phyloP scores from a whole-genome alignment of 2,113 vertebrate species.

The Epinephelus moara region DNA sequence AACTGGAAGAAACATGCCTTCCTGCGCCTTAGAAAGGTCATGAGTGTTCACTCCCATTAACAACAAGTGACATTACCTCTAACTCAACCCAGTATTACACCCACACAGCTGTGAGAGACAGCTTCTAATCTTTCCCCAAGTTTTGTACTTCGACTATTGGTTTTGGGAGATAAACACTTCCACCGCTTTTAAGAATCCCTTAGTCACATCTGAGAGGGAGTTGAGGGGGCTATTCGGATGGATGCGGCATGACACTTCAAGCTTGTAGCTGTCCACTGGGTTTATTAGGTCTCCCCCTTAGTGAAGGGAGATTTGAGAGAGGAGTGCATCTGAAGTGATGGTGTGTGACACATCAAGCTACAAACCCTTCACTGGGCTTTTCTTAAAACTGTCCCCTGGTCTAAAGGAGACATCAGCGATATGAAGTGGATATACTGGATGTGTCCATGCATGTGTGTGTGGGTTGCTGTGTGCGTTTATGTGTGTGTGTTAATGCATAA shows the following conservation, averaged over 20 bases:
- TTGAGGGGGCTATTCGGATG: conserved; percentile 36
- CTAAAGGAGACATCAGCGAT: conserved; percentile 44
- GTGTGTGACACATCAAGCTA: conserved; percentile 58
- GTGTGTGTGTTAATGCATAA: conserved; percentile 12
- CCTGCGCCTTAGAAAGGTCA: conserved; percentile 25
- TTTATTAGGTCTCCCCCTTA: conserved; percentile 64
- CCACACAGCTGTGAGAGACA: conserved; percentile 22
- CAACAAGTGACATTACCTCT: conserved; percentile 40
- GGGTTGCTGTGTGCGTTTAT: background rate
- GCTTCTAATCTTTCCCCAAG: conserved; percentile 54
- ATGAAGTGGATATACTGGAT: conserved; percentile 40
- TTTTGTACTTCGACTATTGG: conserved; percentile 51
- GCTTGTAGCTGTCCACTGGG: conserved; percentile 63
- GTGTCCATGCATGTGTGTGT: background rate
- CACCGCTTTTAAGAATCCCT: conserved; percentile 51
- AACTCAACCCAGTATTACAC: conserved; percentile 35
- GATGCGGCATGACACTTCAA: conserved; percentile 61
- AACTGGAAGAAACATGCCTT: conserved; percentile 8
- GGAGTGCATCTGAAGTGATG: conserved; percentile 51
- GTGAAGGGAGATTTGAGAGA: conserved; percentile 57
- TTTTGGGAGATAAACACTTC: conserved; percentile 69
- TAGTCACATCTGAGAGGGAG: conserved; percentile 51
- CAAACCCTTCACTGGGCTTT: conserved; percentile 49
- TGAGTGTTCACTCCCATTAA: conserved; percentile 38
- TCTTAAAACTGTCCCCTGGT: conserved; percentile 44